phyloP scores from a whole-genome alignment of 2,113 vertebrate genomes.

The Camelus dromedarius region DNA sequence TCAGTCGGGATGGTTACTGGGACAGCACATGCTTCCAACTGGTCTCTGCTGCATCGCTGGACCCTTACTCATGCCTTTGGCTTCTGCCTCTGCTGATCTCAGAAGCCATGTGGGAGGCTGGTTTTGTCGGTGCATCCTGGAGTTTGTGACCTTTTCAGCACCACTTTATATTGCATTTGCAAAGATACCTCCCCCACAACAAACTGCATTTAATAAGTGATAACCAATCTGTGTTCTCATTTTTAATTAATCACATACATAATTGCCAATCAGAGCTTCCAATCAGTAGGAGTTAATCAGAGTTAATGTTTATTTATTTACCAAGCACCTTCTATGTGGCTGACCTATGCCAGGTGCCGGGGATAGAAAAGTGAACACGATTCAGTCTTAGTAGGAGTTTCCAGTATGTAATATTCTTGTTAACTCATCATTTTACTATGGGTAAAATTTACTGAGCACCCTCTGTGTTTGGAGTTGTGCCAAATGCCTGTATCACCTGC shows the following conservation, averaged over 20 bases:
- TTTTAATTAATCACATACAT: constrained; percentile 54
- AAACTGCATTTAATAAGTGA: constrained; percentile 37
- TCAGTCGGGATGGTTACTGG: background rate
- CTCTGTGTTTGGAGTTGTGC: background rate
- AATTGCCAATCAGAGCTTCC: constrained; percentile 61
- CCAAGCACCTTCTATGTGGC: background rate
- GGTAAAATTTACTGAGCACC: background rate
- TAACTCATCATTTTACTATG: background rate
- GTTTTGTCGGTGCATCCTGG: background rate
- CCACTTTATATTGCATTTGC: background rate
- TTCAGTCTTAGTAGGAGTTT: background rate
- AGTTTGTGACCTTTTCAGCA: constrained; percentile 2
- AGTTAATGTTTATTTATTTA: constrained; percentile 61
- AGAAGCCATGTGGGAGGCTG: background rate
- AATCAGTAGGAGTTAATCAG: constrained; percentile 68
- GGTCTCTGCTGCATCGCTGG: background rate
- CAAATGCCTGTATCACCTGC: accelerated
- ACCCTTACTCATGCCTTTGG: background rate
- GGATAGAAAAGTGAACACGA: background rate
- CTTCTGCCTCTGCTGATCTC: constrained; percentile 20
- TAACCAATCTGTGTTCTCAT: constrained; percentile 2
- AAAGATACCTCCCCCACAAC: background rate
- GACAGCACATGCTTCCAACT: background rate
- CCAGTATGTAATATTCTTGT: background rate
- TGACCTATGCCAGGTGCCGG: constrained; percentile 37